Evolutionary conservation across 2,888 invertebrate species (phyloP).

Genomic region (Hedya salicella): DNA sequence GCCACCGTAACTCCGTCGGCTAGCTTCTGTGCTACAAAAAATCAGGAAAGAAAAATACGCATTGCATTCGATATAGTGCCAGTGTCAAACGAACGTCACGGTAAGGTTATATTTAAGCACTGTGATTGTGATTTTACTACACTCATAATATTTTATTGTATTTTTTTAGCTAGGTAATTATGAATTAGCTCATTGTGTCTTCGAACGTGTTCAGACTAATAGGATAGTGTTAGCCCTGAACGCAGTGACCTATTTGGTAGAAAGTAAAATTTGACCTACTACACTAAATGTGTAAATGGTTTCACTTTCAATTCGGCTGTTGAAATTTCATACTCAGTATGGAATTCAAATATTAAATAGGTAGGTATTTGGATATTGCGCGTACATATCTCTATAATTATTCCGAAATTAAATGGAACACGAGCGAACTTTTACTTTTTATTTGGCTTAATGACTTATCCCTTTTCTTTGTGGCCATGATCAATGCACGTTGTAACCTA

Average conservation of each 20-base stretch:
- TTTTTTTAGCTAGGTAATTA: slow-evolving; percentile 18
- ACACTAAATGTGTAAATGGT: slow-evolving; percentile 1
- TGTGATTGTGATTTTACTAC: slow-evolving; percentile 32
- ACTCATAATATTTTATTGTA: neutral
- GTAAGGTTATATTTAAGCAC: slow-evolving; percentile 47
- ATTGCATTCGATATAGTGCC: slow-evolving; percentile 54
- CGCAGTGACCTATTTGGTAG: slow-evolving; percentile 21
- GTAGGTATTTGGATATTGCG: too few relatives aligned
- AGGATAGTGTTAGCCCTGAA: neutral
- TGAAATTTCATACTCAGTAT: neutral
- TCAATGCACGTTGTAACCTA: slow-evolving; percentile 18
- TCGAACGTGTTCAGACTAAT: slow-evolving; percentile 6
- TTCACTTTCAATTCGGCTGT: slow-evolving; percentile 8
- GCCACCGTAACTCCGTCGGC: slow-evolving; percentile 57
- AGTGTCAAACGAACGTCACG: slow-evolving; percentile 53
- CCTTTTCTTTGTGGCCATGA: slow-evolving; percentile 9
- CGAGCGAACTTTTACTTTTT: slow-evolving; percentile 3
- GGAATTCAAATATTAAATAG: neutral
- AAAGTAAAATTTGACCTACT: slow-evolving; percentile 26
- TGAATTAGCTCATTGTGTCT: slow-evolving; percentile 1
- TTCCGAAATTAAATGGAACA: neutral
- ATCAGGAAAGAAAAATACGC: slow-evolving; percentile 66
- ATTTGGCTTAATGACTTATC: neutral
- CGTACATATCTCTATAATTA: too few relatives aligned
- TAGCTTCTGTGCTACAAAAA: slow-evolving; percentile 20